Percentiles rank a stretch among this genome's conserved stretches.
These are phyloP conservation scores for Hirtodrosophila duncani DNA, from an alignment of 2,888 invertebrate species.

Conservation along the genomic window DNA sequence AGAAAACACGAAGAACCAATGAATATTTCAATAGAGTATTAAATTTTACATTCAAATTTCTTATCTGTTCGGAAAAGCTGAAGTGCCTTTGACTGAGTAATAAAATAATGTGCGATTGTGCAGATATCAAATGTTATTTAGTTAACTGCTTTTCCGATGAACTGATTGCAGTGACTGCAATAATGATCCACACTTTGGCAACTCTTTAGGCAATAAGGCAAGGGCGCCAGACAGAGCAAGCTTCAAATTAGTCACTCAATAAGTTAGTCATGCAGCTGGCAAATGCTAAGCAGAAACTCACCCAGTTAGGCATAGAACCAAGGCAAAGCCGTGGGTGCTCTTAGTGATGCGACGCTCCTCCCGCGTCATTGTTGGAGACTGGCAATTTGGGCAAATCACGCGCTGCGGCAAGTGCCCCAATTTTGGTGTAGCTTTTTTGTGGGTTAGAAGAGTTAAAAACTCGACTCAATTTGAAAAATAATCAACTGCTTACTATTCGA, in stretches of 20 bases:
- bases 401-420: conserved; percentile 43
- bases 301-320: conserved; percentile 47
- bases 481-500: too few relatives aligned
- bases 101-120: not conserved
- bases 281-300: conserved; percentile 12
- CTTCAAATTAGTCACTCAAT: conserved; percentile 10
- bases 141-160: conserved; percentile 32
- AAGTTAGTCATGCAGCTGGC: too few relatives aligned
- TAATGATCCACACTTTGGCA: conserved; percentile 50
- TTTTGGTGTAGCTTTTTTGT: not conserved
- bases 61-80: too few relatives aligned
- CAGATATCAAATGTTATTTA: conserved; percentile 1
- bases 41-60: too few relatives aligned
- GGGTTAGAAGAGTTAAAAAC: too few relatives aligned
- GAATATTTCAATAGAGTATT: too few relatives aligned
- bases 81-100: not conserved
- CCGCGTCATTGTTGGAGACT: conserved; percentile 31
- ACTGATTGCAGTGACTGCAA: conserved; percentile 51
- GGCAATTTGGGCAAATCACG: conserved; percentile 46
- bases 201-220: conserved; percentile 51
- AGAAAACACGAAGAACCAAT: too few relatives aligned
- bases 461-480: too few relatives aligned
- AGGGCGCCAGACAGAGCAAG: conserved; percentile 39
- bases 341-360: conserved; percentile 36
- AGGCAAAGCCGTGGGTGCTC: conserved; percentile 48